Evolutionary conservation across 2,888 invertebrate species (phyloP), one percentile per base, ranked within the genome.

Genomic region (Apodemia duryi): DNA sequence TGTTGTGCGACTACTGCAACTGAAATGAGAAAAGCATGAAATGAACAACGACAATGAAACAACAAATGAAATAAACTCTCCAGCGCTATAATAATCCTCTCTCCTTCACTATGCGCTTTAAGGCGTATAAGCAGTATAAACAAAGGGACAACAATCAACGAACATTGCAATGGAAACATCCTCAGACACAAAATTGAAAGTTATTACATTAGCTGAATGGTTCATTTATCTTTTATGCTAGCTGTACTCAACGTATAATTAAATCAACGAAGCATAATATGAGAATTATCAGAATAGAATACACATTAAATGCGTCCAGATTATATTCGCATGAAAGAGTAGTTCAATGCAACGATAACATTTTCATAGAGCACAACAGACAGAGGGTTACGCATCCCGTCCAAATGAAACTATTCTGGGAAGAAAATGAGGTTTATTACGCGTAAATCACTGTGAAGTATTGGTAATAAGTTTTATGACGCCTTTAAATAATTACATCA

Each of bases 371-470:
- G 46, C 13, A 46, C 46, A 46, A 46, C 11, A 46, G 46, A 46
- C 46, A 46, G 38, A 38, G 11, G 11, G 46, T 5, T 13, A 57
- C 32, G 57, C 32, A 57, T 32, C 54, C 13, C 54, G 54, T 29
- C 5, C 11, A 7, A 32, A 57, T 57, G 32, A 57, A 57, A 57
- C 57, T 57, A 57, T 57, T 57, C 57, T 57, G 32, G 32, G 57
- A 29, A 57, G 29, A 29, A 32, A 57, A 57, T 57, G 57, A 57
- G 57, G 57, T 57, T 57, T 57, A 57, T 57, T 57, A 32, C 57
- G 29, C 32, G 57, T 57, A 57, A 57, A 32, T 57, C 57, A 2
- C 11, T 57, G 57, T 57, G 32, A 57, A 57, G 57, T 57, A 57
- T 57, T 11, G 57, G 57, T 57, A 57, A 57, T 57, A 57, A 32